Evolutionary conservation across 2,113 vertebrate genomes (phyloP), one percentile per base, ranked within the genome.

Genomic region (Siphamia tubifer): DNA sequence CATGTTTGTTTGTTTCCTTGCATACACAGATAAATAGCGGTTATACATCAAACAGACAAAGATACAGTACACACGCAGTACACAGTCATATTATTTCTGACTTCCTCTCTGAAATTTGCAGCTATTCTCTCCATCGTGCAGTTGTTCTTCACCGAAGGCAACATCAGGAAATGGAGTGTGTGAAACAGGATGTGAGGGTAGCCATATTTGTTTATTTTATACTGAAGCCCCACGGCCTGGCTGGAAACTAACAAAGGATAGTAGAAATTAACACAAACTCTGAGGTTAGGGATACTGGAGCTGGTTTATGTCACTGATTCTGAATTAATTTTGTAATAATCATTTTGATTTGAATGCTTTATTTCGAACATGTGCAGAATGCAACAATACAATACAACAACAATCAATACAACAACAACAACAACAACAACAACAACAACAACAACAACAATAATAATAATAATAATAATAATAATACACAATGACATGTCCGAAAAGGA

Each of bases 111-210:
- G 15, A 36, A 68, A 21, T 47, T 28, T 38, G 47, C 12, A 11
- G 34, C 45, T 15, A 0, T 23, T 56, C 56, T 39, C 31, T 42
- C 10, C 4, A 0, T 72, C 32, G 57, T 13, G n/a, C 16, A 15
- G 13, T 62, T 68, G 54, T 38, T 56, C 23, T 56, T 40, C 35
- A 70, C 77, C 60, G n/a, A 30, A 57, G 77, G 73, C 75, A 28
- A 19, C 24, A 12, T 60, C 17, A 77, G 63, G 56, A 87, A 83
- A 75, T 77, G 75, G 52, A 76, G 53, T 72, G 58, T 78, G 52
- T 47, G 47, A 75, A 80, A 80, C 80, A 80, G 61, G 67, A 83
- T 71, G 73, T 76, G 82, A 87, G 69, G 30, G 36, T 32, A 70
- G 67, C 77, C 78, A 76, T 74, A 67, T 40, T 61, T 67, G 67